phyloP scores from a whole-genome alignment of 2,113 vertebrate species.

The Cebidichthys violaceus region DNA sequence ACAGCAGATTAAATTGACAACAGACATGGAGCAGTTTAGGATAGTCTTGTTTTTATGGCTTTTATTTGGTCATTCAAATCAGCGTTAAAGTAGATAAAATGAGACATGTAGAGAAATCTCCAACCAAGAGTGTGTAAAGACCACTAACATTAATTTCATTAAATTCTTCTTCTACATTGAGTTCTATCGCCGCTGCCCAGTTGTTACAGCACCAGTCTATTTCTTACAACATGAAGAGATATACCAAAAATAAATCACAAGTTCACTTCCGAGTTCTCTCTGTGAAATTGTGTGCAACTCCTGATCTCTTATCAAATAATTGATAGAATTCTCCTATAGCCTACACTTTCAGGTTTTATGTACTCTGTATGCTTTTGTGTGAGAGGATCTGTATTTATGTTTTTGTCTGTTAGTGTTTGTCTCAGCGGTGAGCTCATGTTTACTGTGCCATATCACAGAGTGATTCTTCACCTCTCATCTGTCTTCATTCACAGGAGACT shows the following conservation, averaged over 20 bases:
- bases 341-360: conserved; percentile 45
- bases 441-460: conserved; percentile 37
- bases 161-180: conserved; percentile 20
- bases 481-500: conserved; percentile 60
- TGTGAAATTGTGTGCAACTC: conserved; percentile 57
- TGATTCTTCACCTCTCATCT: conserved; percentile 47
- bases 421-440: conserved; percentile 44
- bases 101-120: neutral
- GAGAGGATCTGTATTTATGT: conserved; percentile 10
- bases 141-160: conserved; percentile 51
- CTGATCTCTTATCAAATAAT: conserved; percentile 74
- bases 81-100: neutral
- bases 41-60: conserved; percentile 10
- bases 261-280: conserved; percentile 46
- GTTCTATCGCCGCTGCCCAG: conserved; percentile 22
- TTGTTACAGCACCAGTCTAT: conserved; percentile 33
- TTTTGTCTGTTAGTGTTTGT: conserved; percentile 38
- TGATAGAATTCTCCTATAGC: conserved; percentile 52
- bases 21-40: neutral
- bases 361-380: conserved; percentile 35
- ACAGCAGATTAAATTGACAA: conserved; percentile 1
- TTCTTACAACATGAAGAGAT: conserved; percentile 48
- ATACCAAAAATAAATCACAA: conserved; percentile 66
- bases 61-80: conserved; percentile 30
- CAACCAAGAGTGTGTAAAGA: conserved; percentile 1